Percentiles rank a stretch among this genome's conserved stretches.
Conservation (phyloP, 53 echinoderm and acorn worm genomes). For the Pentamera pediparva region DNA sequence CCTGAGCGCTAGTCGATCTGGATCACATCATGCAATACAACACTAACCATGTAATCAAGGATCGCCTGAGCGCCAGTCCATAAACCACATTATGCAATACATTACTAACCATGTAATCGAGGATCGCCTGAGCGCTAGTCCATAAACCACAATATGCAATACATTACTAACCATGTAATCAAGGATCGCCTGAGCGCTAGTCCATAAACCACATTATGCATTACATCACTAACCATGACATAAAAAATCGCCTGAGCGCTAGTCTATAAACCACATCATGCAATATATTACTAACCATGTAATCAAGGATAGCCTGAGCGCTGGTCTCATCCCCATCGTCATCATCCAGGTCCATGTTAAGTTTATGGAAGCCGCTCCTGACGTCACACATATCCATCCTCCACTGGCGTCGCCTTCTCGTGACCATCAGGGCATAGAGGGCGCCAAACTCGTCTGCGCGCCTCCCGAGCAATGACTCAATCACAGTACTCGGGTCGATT, state of each 20-base stretch:
- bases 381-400: constrained; percentile 1
- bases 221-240: neutral
- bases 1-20: too few relatives aligned
- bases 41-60: too few relatives aligned
- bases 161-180: too few relatives aligned
- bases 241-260: neutral
- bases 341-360: constrained; percentile 18
- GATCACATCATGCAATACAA: too few relatives aligned
- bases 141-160: neutral
- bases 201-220: neutral
- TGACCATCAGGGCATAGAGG: constrained; percentile 60
- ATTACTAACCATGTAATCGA: too few relatives aligned
- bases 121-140: neutral
- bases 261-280: neutral
- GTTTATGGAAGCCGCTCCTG: constrained; percentile 14
- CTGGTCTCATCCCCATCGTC: neutral
- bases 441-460: constrained; percentile 85
- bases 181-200: neutral
- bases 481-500: constrained; percentile 67
- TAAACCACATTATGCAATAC: too few relatives aligned
- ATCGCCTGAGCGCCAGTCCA: too few relatives aligned
- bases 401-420: constrained; percentile 14
- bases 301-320: constrained; percentile 16
- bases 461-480: constrained; percentile 64
- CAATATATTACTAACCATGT: neutral